A percentile compares a stretch with the other conserved stretches of the same genome.
Conservation (phyloP, 2,888 invertebrate species). For the Nebria salina region DNA sequence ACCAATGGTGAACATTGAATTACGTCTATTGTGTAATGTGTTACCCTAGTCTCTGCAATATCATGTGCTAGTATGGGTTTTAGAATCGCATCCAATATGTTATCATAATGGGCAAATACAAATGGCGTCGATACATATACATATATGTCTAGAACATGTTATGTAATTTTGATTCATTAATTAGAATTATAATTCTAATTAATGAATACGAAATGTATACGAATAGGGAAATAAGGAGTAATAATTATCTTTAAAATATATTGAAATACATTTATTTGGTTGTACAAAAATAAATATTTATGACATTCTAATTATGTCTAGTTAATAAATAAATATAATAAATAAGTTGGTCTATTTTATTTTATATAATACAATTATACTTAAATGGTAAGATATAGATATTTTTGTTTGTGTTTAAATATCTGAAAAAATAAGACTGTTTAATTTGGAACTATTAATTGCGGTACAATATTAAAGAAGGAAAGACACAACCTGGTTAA, state of each 20-base stretch:
- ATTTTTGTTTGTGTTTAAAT: not conserved
- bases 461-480: too few relatives aligned
- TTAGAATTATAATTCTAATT: too few relatives aligned
- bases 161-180: too few relatives aligned
- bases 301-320: not conserved
- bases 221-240: too few relatives aligned
- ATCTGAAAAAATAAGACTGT: too few relatives aligned
- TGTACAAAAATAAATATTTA: not conserved
- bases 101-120: not conserved
- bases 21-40: not conserved
- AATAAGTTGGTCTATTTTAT: not conserved
- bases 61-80: not conserved
- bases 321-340: not conserved
- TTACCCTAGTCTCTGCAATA: not conserved
- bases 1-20: not conserved
- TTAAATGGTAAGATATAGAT: not conserved
- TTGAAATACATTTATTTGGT: not conserved
- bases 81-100: not conserved
- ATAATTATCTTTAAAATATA: not conserved
- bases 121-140: not conserved
- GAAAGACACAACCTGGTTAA: too few relatives aligned
- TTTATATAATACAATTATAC: not conserved
- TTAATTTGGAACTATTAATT: too few relatives aligned
- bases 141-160: too few relatives aligned
- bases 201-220: too few relatives aligned